phyloP scores from a whole-genome alignment of 2,888 invertebrate species.

The Sphinx pinastri region DNA sequence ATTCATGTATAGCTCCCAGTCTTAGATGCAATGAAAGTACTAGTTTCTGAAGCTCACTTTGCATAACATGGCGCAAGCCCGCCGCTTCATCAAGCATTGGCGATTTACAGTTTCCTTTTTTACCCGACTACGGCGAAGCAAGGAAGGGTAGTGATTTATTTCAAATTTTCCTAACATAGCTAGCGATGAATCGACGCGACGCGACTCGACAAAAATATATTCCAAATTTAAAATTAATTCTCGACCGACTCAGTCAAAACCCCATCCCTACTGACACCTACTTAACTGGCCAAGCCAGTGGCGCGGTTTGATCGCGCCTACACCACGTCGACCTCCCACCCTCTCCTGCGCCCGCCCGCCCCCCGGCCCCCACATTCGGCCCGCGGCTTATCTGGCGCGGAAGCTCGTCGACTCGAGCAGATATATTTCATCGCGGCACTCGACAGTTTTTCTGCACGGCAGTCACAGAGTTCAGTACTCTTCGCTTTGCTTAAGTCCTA shows the following conservation, averaged over 20 bases:
- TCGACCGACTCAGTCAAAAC: slow-evolving; percentile 6
- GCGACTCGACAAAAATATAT: neutral
- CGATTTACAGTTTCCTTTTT: no score
- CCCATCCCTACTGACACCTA: slow-evolving; percentile 56
- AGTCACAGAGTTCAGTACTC: slow-evolving; percentile 30
- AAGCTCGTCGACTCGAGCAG: slow-evolving; percentile 53
- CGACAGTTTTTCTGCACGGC: slow-evolving; percentile 51
- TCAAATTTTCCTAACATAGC: no score
- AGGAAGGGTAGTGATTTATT: no score
- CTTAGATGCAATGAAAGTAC: no score
- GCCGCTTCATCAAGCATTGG: no score
- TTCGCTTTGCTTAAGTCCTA: slow-evolving; percentile 31
- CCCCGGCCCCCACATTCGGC: slow-evolving; percentile 45
- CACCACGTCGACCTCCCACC: slow-evolving; percentile 29
- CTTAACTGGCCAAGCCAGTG: slow-evolving; percentile 61
- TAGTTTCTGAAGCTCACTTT: no score
- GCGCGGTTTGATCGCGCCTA: slow-evolving; percentile 54
- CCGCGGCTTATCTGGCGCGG: slow-evolving; percentile 66
- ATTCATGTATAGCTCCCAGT: no score
- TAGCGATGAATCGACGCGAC: no score
- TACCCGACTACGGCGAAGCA: no score
- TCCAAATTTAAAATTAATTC: neutral
- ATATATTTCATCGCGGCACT: slow-evolving; percentile 69
- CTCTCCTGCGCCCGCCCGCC: slow-evolving; percentile 38
- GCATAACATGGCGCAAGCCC: no score